phyloP scores from a whole-genome alignment of 2,797 vertebrate species.

The Pristis pectinata region DNA sequence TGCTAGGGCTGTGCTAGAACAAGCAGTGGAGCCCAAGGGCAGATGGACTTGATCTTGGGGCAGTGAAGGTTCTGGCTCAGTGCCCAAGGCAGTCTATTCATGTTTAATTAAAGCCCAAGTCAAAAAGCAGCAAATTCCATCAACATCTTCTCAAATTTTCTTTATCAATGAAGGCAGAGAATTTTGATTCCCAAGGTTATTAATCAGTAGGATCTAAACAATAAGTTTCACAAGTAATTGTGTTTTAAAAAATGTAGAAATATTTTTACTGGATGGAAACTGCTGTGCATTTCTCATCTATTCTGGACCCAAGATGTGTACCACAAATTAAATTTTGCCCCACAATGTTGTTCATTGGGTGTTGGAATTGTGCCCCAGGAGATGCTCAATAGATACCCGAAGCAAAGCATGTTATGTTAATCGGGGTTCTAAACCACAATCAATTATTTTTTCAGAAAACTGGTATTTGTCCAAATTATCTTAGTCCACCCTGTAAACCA shows the following conservation, averaged over 20 bases:
- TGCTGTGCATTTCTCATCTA: background rate
- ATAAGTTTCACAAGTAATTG: too few relatives aligned
- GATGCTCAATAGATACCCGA: background rate
- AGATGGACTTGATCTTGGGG: too few relatives aligned
- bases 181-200: background rate
- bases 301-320: background rate
- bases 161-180: background rate
- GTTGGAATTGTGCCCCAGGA: background rate
- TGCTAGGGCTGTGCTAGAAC: too few relatives aligned
- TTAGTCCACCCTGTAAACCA: background rate
- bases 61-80: background rate
- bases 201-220: background rate
- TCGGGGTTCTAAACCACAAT: background rate
- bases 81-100: background rate
- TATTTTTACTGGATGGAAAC: background rate
- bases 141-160: background rate
- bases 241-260: background rate
- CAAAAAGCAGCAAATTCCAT: background rate
- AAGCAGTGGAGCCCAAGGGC: too few relatives aligned
- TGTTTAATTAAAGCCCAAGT: background rate
- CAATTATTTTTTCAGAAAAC: background rate
- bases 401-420: background rate
- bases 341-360: too few relatives aligned
- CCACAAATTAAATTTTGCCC: background rate
- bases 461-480: background rate